Evolutionary conservation across 2,888 invertebrate species (phyloP).

Genomic region (Latheticus oryzae): DNA sequence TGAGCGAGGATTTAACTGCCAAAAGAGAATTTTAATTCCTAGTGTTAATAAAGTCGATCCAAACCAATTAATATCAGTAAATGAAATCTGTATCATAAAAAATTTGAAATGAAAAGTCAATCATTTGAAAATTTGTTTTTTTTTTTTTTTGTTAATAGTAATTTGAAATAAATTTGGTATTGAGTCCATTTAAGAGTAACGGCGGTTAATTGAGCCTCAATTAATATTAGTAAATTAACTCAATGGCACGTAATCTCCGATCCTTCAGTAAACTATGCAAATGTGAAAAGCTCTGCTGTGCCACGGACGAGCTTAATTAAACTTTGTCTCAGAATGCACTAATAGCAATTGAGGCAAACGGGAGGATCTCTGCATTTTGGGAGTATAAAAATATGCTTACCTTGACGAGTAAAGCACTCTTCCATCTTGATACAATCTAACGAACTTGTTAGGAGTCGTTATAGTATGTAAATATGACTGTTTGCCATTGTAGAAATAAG

Average conservation of each 20-base stretch:
- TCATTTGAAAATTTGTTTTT: too few relatives aligned
- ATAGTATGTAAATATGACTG: conserved; percentile 86
- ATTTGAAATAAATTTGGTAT: neutral
- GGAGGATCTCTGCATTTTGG: conserved; percentile 1
- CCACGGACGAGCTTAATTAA: conserved; percentile 44
- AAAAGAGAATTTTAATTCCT: too few relatives aligned
- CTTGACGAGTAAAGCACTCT: conserved; percentile 81
- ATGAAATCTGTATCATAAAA: too few relatives aligned
- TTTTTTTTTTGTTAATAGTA: too few relatives aligned
- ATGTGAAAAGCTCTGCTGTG: conserved; percentile 41
- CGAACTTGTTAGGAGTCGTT: conserved; percentile 87
- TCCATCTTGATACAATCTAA: conserved; percentile 80
- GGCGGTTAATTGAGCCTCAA: conserved; percentile 36
- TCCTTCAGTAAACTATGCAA: conserved; percentile 47
- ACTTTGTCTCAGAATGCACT: conserved; percentile 44
- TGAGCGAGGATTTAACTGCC: too few relatives aligned
- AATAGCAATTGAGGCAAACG: conserved; percentile 15
- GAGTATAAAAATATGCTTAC: conserved; percentile 60
- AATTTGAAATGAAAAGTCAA: too few relatives aligned
- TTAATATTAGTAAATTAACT: conserved; percentile 45
- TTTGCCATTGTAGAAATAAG: conserved; percentile 86
- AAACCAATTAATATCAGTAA: too few relatives aligned
- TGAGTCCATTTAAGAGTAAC: conserved; percentile 22
- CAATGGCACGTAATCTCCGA: conserved; percentile 44
- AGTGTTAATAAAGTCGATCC: too few relatives aligned